Evolutionary conservation across 92 coral and sea anemone genomes (phyloP), one percentile per base, ranked within the genome.

Genomic region (Paragorgia papillata): DNA sequence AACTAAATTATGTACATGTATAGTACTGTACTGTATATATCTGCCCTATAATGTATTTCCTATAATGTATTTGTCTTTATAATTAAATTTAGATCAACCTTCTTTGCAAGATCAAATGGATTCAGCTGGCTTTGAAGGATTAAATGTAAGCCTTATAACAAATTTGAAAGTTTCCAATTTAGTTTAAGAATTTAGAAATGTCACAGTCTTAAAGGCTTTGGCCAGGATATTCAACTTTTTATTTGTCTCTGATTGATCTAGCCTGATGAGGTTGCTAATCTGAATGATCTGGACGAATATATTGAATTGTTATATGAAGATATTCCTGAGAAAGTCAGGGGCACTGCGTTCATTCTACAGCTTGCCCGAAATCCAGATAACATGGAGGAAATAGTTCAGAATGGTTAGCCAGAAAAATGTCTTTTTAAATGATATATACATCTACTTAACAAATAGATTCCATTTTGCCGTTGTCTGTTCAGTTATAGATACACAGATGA

Each of bases 301-400:
- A 92, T 94, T 62, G 98, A 94, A 84, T 69, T 94, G 29, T 85
- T 94, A 28, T 94, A 94, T 80, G 98, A 94, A 67, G 97, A 94
- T 59, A 89, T 94, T 37, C 97, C 98, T 56, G 97, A 94, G 49
- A 94, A 94, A 74, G 83, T 94, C 28, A 50, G 98, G 69, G 98
- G 97, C 51, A 94, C 98, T 39, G 97, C 97, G 21, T 80, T 90
- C 39, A 94, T 94, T 37, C 62, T 94, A 61, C 98, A 94, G 71
- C 87, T 94, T 64, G 80, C 98, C 17, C 59, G 98, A 51, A 94
- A 94, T 69, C 98, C 98, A 39, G 98, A 94, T 61, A 94, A 94
- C 83, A 75, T 94, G 73, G 98, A 94, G 63, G 98, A 94, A 74
- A 79, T 94, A 64, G 94, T 92, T 66, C 85, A 82, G 63, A 91